These are phyloP conservation scores for Nemotelus pantherinus DNA, from an alignment of 2,888 invertebrate genomes.

Conservation along the genomic window DNA sequence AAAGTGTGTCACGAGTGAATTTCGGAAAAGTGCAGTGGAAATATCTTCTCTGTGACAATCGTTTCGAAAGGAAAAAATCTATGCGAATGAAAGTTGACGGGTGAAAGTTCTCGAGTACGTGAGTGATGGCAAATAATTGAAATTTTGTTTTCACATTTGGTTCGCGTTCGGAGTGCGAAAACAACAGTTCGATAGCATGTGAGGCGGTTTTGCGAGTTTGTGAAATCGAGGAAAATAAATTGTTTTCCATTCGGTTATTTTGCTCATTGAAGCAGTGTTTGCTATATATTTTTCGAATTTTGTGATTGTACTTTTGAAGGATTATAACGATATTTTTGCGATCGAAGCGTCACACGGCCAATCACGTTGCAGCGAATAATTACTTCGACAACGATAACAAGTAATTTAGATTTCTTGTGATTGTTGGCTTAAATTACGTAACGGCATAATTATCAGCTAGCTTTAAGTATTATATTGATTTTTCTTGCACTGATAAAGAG, in stretches of 20 bases:
- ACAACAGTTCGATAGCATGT: too few relatives aligned
- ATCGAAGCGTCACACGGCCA: background rate
- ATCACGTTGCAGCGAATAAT: conserved; percentile 6
- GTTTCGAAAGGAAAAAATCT: background rate
- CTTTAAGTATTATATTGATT: too few relatives aligned
- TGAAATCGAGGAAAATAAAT: background rate
- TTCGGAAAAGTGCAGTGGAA: background rate
- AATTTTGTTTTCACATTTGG: too few relatives aligned
- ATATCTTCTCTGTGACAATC: background rate
- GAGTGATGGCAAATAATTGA: too few relatives aligned
- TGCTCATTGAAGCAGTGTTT: background rate
- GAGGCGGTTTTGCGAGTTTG: background rate
- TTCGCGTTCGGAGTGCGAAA: too few relatives aligned
- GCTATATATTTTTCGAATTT: background rate
- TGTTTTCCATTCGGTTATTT: background rate
- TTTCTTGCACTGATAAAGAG: too few relatives aligned
- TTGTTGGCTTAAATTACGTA: too few relatives aligned
- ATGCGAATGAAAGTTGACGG: background rate
- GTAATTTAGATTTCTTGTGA: too few relatives aligned
- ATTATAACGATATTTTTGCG: too few relatives aligned
- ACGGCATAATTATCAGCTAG: too few relatives aligned
- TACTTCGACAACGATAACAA: background rate
- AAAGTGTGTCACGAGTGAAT: conserved; percentile 13
- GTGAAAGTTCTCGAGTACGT: too few relatives aligned
- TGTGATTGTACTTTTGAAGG: too few relatives aligned